phyloP scores from a whole-genome alignment of 1,140 invertebrate genomes.

The Leptopilina boulardi region DNA sequence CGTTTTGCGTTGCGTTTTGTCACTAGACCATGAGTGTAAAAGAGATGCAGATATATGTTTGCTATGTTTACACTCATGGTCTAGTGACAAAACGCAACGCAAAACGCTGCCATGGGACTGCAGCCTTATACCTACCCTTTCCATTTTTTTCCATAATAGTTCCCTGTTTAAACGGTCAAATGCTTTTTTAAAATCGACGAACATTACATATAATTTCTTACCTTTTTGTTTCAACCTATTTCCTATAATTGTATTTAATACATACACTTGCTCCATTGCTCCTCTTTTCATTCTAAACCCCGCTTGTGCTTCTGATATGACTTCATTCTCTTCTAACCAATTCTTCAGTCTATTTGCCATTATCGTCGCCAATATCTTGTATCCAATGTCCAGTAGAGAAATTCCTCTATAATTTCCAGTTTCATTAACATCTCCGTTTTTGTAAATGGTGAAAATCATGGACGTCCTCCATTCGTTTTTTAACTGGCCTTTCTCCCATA shows the following conservation, averaged over 20 bases:
- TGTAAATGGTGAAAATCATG: conserved; percentile 41
- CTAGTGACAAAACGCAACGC: no score
- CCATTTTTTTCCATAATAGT: background rate
- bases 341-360: conserved; percentile 41
- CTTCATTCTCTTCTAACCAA: conserved; percentile 37
- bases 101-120: no score
- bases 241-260: conserved; percentile 40
- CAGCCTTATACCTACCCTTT: background rate
- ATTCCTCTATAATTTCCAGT: conserved; percentile 46
- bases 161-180: background rate
- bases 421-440: conserved; percentile 38
- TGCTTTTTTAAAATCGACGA: conserved; percentile 25
- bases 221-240: conserved; percentile 34
- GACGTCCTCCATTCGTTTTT: conserved; percentile 1
- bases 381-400: no score
- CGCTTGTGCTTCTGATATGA: conserved; percentile 39
- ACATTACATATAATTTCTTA: conserved; percentile 7
- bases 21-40: no score
- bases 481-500: conserved; percentile 34
- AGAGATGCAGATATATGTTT: no score
- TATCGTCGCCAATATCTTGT: conserved; percentile 45
- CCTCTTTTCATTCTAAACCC: conserved; percentile 43
- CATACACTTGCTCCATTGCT: conserved; percentile 43
- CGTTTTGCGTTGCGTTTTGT: no score
- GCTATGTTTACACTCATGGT: no score